Percentiles rank a stretch among this genome's conserved stretches.
These are phyloP conservation scores for Drosophila macrospina DNA, from an alignment of 2,888 invertebrate species.

Conservation along the genomic window DNA sequence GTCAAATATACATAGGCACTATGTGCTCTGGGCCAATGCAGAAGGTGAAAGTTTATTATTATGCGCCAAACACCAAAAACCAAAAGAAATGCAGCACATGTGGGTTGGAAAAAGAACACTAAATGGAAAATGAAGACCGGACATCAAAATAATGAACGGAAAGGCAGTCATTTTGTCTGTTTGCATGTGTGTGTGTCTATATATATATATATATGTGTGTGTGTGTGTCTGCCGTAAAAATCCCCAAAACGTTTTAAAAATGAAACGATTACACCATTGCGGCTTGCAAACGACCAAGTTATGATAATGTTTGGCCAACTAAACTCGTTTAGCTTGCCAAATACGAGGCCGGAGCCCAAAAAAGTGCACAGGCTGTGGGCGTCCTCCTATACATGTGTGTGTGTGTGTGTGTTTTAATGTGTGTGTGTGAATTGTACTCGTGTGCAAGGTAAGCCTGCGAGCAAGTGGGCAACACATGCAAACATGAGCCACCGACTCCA, in stretches of 20 bases:
- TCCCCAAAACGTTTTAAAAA: constrained; percentile 80
- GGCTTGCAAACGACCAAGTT: constrained; percentile 82
- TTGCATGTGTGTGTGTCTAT: constrained; percentile 11
- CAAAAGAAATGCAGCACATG: constrained; percentile 9
- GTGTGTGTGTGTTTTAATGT: constrained; percentile 2
- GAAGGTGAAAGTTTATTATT: constrained; percentile 72
- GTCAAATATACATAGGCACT: constrained; percentile 24
- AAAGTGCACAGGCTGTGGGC: constrained; percentile 28
- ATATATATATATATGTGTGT: too few relatives aligned
- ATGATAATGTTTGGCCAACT: constrained; percentile 81
- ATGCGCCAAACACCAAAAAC: constrained; percentile 60
- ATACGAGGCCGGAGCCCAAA: constrained; percentile 53
- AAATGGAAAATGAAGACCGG: constrained; percentile 40
- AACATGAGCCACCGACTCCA: constrained; percentile 51
- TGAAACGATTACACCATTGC: constrained; percentile 80
- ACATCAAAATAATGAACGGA: constrained; percentile 77
- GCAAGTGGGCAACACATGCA: constrained; percentile 73
- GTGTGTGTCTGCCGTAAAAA: constrained; percentile 53
- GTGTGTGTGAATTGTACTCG: constrained; percentile 8
- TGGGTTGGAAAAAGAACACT: constrained; percentile 3
- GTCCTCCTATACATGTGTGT: too few relatives aligned
- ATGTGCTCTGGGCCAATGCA: constrained; percentile 10
- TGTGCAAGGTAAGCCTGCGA: constrained; percentile 61
- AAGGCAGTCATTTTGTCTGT: constrained; percentile 53
- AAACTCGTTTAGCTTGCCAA: constrained; percentile 79